Conservation (phyloP, 1,140 invertebrate genomes). For the Listronotus bonariensis region DNA sequence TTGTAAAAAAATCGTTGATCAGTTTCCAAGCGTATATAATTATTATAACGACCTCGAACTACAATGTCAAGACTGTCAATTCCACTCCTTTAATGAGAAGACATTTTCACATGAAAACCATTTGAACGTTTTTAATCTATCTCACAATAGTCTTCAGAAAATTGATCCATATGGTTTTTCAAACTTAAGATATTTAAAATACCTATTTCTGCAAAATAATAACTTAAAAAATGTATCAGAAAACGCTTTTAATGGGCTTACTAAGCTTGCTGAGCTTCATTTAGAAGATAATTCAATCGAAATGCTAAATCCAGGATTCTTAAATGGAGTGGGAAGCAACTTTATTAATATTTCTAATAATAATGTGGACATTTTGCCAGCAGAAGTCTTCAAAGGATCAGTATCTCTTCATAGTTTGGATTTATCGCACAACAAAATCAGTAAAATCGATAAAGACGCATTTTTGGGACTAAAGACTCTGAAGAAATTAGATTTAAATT, state of each 20-base stretch:
- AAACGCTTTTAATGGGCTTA: slow-evolving; percentile 46
- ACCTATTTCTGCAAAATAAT: no score
- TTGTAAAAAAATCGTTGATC: slow-evolving; percentile 42
- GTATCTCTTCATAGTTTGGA: slow-evolving; percentile 37
- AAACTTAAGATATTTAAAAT: slow-evolving; percentile 40
- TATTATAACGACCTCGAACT: slow-evolving; percentile 47
- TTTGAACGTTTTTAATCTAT: slow-evolving; percentile 30
- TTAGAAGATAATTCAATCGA: slow-evolving; percentile 46
- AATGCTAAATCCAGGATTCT: slow-evolving; percentile 40
- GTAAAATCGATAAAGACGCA: no score
- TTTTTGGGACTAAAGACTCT: slow-evolving; percentile 43
- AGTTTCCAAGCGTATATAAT: slow-evolving; percentile 45
- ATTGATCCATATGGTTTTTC: slow-evolving; percentile 42
- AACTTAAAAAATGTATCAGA: slow-evolving; percentile 36
- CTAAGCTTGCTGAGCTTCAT: slow-evolving; percentile 44
- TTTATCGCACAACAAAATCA: no score
- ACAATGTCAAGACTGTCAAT: slow-evolving; percentile 43
- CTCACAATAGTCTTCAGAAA: slow-evolving; percentile 40
- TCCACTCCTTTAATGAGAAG: slow-evolving; percentile 40
- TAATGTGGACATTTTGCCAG: no score
- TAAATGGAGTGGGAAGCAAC: slow-evolving; percentile 42
- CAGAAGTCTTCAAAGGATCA: slow-evolving; percentile 42
- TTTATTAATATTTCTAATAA: no score
- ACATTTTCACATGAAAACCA: no score
- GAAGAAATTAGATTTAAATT: slow-evolving; percentile 47